Base-by-base conservation (phyloP, 2,113 vertebrate genomes). In the Erythrocercus mccallii region DNA sequence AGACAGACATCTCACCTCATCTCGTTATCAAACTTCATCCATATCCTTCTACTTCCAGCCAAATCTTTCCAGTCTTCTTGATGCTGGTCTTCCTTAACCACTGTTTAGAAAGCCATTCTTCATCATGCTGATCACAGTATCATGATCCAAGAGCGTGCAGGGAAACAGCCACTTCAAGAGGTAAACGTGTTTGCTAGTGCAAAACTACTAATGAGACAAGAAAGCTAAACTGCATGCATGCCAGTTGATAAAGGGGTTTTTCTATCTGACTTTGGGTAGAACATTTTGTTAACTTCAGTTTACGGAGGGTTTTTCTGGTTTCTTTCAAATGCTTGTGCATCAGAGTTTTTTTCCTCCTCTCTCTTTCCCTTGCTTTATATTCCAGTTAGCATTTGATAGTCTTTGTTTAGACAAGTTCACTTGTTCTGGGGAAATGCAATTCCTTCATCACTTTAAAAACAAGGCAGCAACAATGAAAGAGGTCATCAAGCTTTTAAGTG, bases 401-500 rank as follows among this genome's bases (percentile, higher is more conserved):
- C 35, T 69, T n/a, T 65, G n/a, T 81, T 96, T 70, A 37, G 45
- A 11, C 23, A 57, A 86, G 8, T 44, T 92, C 58, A 77, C 50
- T 69, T 51, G 25, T 64, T 96, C 57, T 69, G 35, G 15, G 45
- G 60, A 81, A 90, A 62, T 10, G 28, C 4, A 53, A 61, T 90
- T 85, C 31, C 65, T 94, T 87, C 22, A 83, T 90, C 58, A 73
- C 17, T 62, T 93, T 51, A 86, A 70, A 91, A 87, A 61, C 22
- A 83, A 64, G 23, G n/a, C 28, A 84, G 38, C 10, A 73, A 62
- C n/a, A 64, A 58, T 24, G 38, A 80, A 90, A 86, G 28, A 81
- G 44, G 14, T 58, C 87, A 86, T 92, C 53, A 96, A 91, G 44
- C 69, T 81, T 45, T 92, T 96, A 95, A 97, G 86, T 6, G 5